Conservation (phyloP, 2,113 vertebrate species). For the Austrofundulus limnaeus region DNA sequence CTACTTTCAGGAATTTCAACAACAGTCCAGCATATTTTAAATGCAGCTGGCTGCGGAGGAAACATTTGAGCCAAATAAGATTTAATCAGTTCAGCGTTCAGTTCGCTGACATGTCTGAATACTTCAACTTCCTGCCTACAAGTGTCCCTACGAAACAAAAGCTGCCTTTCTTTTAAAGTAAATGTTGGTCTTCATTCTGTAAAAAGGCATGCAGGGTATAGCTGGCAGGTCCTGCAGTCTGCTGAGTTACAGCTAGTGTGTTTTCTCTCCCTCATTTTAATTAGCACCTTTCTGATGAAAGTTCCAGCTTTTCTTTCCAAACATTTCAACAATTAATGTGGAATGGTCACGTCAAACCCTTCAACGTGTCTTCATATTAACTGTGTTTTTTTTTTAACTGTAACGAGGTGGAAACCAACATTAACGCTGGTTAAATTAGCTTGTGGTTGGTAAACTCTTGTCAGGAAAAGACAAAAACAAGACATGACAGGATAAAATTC, state of each 20-base stretch:
- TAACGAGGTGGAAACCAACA: constrained; percentile 10
- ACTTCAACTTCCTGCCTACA: not conserved
- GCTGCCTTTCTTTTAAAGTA: not conserved
- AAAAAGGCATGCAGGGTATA: not conserved
- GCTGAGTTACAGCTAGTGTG: not conserved
- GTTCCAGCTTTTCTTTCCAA: not conserved
- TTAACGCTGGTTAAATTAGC: constrained; percentile 24
- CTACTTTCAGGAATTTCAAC: constrained; percentile 16
- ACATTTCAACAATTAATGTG: not conserved
- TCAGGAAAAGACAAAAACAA: constrained; percentile 11
- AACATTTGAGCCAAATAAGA: not conserved
- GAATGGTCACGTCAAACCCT: not conserved
- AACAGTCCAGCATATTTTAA: no score
- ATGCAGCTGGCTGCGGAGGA: not conserved
- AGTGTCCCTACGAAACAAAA: not conserved
- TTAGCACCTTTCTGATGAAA: not conserved
- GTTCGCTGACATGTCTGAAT: not conserved
- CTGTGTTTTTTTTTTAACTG: not conserved
- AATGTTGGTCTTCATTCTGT: not conserved
- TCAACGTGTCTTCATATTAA: not conserved
- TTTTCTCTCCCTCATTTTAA: not conserved
- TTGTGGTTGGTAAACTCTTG: constrained; percentile 1
- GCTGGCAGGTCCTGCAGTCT: not conserved
- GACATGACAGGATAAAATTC: not conserved
- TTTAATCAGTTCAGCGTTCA: not conserved